These are phyloP conservation scores for Harmothoe impar DNA, from an alignment of 2,888 invertebrate species.

Conservation along the genomic window DNA sequence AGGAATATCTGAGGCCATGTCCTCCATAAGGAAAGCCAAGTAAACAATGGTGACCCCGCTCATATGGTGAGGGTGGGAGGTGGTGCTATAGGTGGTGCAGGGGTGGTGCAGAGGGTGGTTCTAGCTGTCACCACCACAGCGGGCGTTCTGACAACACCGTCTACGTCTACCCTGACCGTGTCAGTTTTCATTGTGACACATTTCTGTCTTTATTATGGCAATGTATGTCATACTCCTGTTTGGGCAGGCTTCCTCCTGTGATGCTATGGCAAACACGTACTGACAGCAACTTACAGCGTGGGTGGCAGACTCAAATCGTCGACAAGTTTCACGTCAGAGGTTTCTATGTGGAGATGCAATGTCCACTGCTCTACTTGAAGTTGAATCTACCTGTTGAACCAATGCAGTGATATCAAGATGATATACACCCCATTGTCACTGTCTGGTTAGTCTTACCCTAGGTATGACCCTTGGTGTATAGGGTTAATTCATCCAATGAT, in stretches of 20 bases:
- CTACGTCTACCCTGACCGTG: not conserved
- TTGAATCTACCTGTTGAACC: too few species aligned
- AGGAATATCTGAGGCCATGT: not conserved
- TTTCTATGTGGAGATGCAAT: too few species aligned
- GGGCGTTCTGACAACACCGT: not conserved
- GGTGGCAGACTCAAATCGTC: too few species aligned
- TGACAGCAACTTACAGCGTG: not conserved
- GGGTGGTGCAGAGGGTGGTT: conserved; percentile 17
- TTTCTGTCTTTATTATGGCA: conserved; percentile 51
- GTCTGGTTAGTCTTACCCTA: too few species aligned
- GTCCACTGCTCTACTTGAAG: too few species aligned
- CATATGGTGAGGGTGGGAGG: not conserved
- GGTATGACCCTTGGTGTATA: too few species aligned
- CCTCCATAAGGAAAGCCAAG: conserved; percentile 1
- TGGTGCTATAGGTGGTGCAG: not conserved
- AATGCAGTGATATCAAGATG: too few species aligned
- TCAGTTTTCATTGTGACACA: conserved; percentile 60
- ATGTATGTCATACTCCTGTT: conserved; percentile 23
- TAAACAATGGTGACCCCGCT: not conserved
- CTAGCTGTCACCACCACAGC: conserved; percentile 37
- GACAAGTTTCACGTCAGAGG: too few species aligned
- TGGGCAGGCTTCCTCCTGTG: not conserved
- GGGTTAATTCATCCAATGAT: too few species aligned
- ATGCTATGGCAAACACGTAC: not conserved
- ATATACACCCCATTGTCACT: too few species aligned